Percentiles rank a stretch among this genome's conserved stretches.
phyloP scores from a whole-genome alignment of 2,113 vertebrate species.

The Hydropotes inermis region DNA sequence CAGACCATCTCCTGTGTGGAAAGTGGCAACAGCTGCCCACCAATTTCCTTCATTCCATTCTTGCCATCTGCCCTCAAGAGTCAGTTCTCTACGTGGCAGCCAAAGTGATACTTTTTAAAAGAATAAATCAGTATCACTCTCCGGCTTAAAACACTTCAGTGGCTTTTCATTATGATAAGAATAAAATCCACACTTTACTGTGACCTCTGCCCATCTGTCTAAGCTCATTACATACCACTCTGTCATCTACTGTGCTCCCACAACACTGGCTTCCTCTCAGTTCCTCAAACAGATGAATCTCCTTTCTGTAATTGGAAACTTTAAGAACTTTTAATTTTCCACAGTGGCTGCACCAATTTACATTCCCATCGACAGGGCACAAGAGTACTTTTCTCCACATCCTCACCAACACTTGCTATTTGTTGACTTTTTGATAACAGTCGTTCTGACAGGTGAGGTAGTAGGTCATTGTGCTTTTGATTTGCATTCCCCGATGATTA shows the following conservation, averaged over 20 bases:
- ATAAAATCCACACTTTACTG: not conserved
- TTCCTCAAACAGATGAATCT: not conserved
- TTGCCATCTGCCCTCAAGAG: not conserved
- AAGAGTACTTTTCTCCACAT: not conserved
- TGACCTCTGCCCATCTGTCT: not conserved
- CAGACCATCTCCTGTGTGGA: not conserved
- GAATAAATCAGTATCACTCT: not conserved
- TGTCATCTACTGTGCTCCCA: not conserved
- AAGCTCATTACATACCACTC: not conserved
- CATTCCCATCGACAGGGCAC: not conserved
- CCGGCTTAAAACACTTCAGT: not conserved
- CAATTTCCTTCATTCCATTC: not conserved
- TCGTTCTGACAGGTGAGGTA: not conserved
- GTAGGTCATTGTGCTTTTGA: not conserved
- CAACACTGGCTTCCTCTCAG: not conserved
- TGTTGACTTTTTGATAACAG: not conserved
- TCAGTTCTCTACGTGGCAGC: not conserved
- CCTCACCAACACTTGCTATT: not conserved
- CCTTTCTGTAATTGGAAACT: not conserved
- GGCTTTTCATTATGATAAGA: not conserved
- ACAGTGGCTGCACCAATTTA: not conserved
- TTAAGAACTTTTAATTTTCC: not conserved
- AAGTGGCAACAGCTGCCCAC: not conserved
- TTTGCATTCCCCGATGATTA: not conserved
- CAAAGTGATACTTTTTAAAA: not conserved